These are phyloP conservation scores for Neotoma lepida DNA, from an alignment of 2,113 vertebrate genomes.

Conservation along the genomic window DNA sequence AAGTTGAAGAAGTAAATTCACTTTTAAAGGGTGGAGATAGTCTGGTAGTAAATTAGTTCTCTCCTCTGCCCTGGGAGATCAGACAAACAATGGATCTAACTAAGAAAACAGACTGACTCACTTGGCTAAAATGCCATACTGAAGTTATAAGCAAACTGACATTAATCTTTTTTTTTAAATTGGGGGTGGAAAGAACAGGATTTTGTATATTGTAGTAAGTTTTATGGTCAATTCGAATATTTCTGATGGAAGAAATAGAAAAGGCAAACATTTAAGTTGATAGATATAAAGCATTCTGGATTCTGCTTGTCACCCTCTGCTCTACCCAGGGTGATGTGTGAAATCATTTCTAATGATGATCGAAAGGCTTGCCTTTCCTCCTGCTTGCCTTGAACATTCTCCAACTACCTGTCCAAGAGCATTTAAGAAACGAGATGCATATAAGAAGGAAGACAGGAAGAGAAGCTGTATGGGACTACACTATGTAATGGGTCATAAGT, in stretches of 20 bases:
- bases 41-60: slow-evolving; percentile 77
- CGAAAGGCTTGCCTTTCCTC: neutral
- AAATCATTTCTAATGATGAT: neutral
- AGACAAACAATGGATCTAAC: slow-evolving; percentile 81
- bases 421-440: neutral
- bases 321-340: neutral
- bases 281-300: neutral
- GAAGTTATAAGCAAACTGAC: slow-evolving; percentile 71
- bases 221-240: slow-evolving; percentile 53
- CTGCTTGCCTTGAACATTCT: slow-evolving; percentile 32
- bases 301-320: slow-evolving; percentile 19
- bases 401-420: neutral
- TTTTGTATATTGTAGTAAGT: slow-evolving; percentile 55
- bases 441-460: neutral
- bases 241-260: slow-evolving; percentile 29
- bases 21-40: slow-evolving; percentile 75
- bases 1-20: slow-evolving; percentile 70
- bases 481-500: slow-evolving; percentile 14
- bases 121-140: slow-evolving; percentile 69
- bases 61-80: slow-evolving; percentile 78
- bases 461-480: neutral
- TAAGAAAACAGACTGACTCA: slow-evolving; percentile 81
- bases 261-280: slow-evolving; percentile 29
- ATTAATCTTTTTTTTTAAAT: slow-evolving; percentile 45
- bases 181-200: neutral